phyloP scores from a whole-genome alignment of 2,888 invertebrate genomes.

The Monochamus alternatus region DNA sequence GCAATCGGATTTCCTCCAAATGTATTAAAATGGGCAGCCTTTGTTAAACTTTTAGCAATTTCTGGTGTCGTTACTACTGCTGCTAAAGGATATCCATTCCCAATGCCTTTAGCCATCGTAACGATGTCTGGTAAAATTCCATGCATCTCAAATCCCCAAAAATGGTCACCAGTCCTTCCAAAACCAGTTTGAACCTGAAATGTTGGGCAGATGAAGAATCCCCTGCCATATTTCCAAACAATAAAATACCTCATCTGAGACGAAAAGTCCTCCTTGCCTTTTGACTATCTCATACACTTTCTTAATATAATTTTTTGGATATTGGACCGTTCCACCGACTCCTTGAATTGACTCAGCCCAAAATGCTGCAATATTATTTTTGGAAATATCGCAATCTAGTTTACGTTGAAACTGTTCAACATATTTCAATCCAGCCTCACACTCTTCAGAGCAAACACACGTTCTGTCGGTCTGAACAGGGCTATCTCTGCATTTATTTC shows the following conservation, averaged over 20 bases:
- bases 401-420: slow-evolving; percentile 87
- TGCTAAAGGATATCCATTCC: slow-evolving; percentile 96
- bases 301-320: slow-evolving; percentile 89
- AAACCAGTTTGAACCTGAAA: slow-evolving; percentile 94
- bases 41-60: slow-evolving; percentile 84
- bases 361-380: slow-evolving; percentile 87
- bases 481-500: slow-evolving; percentile 90
- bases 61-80: slow-evolving; percentile 94
- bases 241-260: slow-evolving; percentile 90
- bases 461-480: slow-evolving; percentile 80
- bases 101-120: slow-evolving; percentile 95
- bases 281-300: slow-evolving; percentile 85
- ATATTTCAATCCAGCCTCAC: slow-evolving; percentile 86
- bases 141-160: slow-evolving; percentile 97
- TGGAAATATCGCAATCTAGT: slow-evolving; percentile 84
- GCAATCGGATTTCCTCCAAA: slow-evolving; percentile 97
- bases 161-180: slow-evolving; percentile 93
- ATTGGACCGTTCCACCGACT: slow-evolving; percentile 95
- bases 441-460: slow-evolving; percentile 79
- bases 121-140: slow-evolving; percentile 93
- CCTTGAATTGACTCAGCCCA: slow-evolving; percentile 98
- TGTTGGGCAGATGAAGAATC: not conserved
- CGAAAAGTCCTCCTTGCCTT: slow-evolving; percentile 88
- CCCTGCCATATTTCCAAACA: not conserved
- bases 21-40: slow-evolving; percentile 93